Evolutionary conservation across 2,797 vertebrate species (phyloP).

Genomic region (Gouania willdenowi): DNA sequence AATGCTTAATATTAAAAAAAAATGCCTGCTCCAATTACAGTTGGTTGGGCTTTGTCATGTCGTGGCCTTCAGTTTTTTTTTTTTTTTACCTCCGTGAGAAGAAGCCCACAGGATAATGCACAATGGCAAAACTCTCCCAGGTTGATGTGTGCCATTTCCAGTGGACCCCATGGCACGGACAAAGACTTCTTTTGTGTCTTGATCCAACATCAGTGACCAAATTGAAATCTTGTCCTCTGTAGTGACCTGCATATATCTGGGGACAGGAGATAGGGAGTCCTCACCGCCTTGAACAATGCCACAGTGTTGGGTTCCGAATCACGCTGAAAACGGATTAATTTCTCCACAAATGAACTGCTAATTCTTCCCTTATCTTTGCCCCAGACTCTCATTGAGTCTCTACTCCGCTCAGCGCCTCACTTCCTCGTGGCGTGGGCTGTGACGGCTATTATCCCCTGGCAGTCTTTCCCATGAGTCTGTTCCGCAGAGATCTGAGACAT

Average conservation of each 20-base stretch:
- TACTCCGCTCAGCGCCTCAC: conserved; percentile 14
- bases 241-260: conserved; percentile 73
- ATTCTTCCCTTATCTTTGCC: conserved; percentile 73
- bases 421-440: conserved; percentile 8
- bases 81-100: conserved; percentile 36
- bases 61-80: conserved; percentile 44
- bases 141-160: conserved; percentile 50
- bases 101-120: not conserved
- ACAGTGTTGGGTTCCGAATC: conserved; percentile 55
- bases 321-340: conserved; percentile 75
- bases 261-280: conserved; percentile 65
- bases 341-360: conserved; percentile 73
- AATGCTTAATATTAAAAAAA: conserved; percentile 63
- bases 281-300: conserved; percentile 63
- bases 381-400: conserved; percentile 61
- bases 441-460: conserved; percentile 22
- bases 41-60: conserved; percentile 41
- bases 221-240: conserved; percentile 68
- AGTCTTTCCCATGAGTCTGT: conserved; percentile 27
- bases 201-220: conserved; percentile 64
- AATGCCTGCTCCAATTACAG: conserved; percentile 58
- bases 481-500: conserved; percentile 25
- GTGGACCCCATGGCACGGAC: conserved; percentile 41
- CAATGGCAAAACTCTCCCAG: conserved; percentile 27
- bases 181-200: conserved; percentile 59